Evolutionary conservation across 2,888 invertebrate species (phyloP), one percentile per base, ranked within the genome.

Genomic region (Brenthis hecate): DNA sequence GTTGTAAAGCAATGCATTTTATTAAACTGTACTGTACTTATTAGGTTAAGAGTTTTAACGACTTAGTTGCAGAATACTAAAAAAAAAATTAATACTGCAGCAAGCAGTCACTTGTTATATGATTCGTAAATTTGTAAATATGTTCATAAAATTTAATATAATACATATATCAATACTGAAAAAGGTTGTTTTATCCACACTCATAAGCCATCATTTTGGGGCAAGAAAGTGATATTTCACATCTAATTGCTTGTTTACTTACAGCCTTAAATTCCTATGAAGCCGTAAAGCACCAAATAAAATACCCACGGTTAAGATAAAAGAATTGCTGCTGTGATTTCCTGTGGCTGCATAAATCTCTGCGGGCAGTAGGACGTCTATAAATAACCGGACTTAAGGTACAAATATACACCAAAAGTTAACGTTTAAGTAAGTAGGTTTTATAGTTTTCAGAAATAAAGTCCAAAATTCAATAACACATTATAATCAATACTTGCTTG

Each of bases 331-430:
- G 79, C 79, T 78, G 82, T 84, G 84, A 86, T 85, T 86, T 85
- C 80, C 83, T 79, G 79, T 76, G 79, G 76, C 78, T 76, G 80
- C 78, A 86, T 88, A 89, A 89, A 91, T 89, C 89, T 85, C 80
- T 71, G 77, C 78, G 87, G 86, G 83, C 85, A 85, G 86, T 87
- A 84, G 89, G 85, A 79, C 83, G 84, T 80, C 84, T 78, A 91
- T 91, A 91, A 90, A 91, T 90, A 88, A 89, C 85, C 66, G 68
- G 78, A 82, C 82, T 85, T 85, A 84, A 77, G 75, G 65, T 66
- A 66, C 68, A 48, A 70, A 56, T 68, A 56, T 66, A 66, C 50
- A 55, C 50, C 51, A 68, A 28, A 50, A 63, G 13, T 56, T 51
- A 23, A 53, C 14, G 28, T 54, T 53, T 13, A 32, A 56, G 6